Percentiles rank a stretch among this genome's conserved stretches.
These are phyloP conservation scores for Cenopis cana DNA, from an alignment of 2,888 invertebrate genomes.

Conservation along the genomic window DNA sequence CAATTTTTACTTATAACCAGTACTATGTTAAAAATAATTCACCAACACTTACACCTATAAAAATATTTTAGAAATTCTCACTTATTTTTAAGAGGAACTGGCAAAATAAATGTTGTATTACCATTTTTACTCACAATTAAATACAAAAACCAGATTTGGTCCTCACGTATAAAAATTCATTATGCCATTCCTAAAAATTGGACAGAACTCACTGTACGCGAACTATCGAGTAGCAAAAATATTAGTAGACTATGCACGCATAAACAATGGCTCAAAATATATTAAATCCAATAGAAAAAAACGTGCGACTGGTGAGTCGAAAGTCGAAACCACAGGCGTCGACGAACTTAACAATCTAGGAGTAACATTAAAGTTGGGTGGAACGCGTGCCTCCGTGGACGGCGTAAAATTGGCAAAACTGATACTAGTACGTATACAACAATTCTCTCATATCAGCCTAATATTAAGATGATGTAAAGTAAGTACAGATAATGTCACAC, in stretches of 20 bases:
- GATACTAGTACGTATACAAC: background rate
- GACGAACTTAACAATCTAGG: conserved; percentile 77
- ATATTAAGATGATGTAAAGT: conserved; percentile 3
- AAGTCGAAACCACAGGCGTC: conserved; percentile 74
- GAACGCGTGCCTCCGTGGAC: conserved; percentile 58
- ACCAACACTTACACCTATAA: conserved; percentile 82
- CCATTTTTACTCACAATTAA: conserved; percentile 62
- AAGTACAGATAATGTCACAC: background rate
- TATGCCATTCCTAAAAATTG: conserved; percentile 80
- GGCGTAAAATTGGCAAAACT: conserved; percentile 54
- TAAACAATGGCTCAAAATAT: conserved; percentile 79
- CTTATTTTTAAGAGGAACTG: conserved; percentile 85
- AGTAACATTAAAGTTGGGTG: conserved; percentile 70
- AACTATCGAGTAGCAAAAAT: conserved; percentile 80
- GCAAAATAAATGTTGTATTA: conserved; percentile 83
- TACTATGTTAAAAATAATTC: conserved; percentile 77
- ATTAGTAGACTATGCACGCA: conserved; percentile 79
- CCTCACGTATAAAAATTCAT: conserved; percentile 77
- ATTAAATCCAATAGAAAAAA: conserved; percentile 74
- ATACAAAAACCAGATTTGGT: conserved; percentile 77
- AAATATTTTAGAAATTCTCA: conserved; percentile 84
- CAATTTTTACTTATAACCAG: conserved; percentile 63
- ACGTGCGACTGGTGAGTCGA: conserved; percentile 62
- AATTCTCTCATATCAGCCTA: background rate
- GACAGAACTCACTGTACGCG: conserved; percentile 73